These are phyloP conservation scores for Melanotaenia maccullochi DNA, from an alignment of 2,797 vertebrate genomes.

Conservation along the genomic window DNA sequence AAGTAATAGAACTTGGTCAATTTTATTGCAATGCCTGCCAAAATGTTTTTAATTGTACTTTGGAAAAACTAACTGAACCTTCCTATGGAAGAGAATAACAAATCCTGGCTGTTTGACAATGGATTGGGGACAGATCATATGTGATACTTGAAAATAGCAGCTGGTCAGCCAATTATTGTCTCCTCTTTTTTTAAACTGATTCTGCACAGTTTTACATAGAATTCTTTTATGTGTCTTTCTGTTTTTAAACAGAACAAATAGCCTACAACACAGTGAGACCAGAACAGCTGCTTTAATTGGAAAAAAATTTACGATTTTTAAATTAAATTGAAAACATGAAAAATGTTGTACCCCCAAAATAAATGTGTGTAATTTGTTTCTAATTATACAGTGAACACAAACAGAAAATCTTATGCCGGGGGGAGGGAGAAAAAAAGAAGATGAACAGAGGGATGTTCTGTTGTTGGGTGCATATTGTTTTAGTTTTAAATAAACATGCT, in stretches of 20 bases:
- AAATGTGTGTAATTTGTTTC: conserved; percentile 97
- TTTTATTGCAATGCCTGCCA: conserved; percentile 82
- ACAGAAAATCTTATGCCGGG: conserved; percentile 68
- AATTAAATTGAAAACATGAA: conserved; percentile 82
- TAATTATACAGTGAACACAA: conserved; percentile 90
- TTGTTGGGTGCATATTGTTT: conserved; percentile 98
- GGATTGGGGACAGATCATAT: conserved; percentile 86
- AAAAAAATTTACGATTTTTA: conserved; percentile 59
- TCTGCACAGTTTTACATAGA: conserved; percentile 92
- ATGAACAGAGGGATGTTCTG: conserved; percentile 77
- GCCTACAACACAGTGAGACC: conserved; percentile 82
- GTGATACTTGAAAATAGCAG: conserved; percentile 87
- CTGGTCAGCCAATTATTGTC: conserved; percentile 86
- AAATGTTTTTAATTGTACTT: conserved; percentile 83
- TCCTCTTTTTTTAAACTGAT: conserved; percentile 88
- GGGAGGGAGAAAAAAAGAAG: conserved; percentile 65
- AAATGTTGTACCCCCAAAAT: conserved; percentile 93
- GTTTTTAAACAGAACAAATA: conserved; percentile 80
- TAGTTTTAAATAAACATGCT: conserved; percentile 99
- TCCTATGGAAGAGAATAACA: conserved; percentile 98
- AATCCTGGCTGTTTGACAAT: conserved; percentile 88
- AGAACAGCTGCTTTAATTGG: conserved; percentile 82
- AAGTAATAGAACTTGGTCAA: conserved; percentile 68
- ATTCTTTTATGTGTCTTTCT: conserved; percentile 91
- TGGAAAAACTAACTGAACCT: conserved; percentile 82